phyloP scores from a whole-genome alignment of 2,888 invertebrate genomes.

The Tetramorium bicarinatum region DNA sequence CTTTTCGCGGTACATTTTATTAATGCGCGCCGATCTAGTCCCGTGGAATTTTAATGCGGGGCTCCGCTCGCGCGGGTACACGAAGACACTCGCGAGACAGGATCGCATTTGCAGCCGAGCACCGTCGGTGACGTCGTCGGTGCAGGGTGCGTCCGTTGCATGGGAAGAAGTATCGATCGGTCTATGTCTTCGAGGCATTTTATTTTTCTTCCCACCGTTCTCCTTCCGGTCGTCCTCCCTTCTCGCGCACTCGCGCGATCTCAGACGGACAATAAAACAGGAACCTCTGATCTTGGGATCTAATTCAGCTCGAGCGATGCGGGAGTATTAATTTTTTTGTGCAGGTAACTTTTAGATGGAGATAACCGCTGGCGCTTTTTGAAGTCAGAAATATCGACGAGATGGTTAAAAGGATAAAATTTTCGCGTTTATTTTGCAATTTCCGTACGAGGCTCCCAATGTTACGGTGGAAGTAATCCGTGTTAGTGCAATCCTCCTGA shows the following conservation, averaged over 20 bases:
- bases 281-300: neutral
- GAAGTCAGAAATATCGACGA: neutral
- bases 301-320: neutral
- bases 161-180: slow-evolving; percentile 73
- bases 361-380: slow-evolving; percentile 22
- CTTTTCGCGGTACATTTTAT: slow-evolving; percentile 42
- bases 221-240: slow-evolving; percentile 42
- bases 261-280: slow-evolving; percentile 18
- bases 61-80: slow-evolving; percentile 12
- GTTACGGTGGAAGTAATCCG: slow-evolving; percentile 57
- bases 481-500: slow-evolving; percentile 51
- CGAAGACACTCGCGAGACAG: slow-evolving; percentile 48
- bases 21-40: slow-evolving; percentile 36
- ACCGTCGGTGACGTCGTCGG: slow-evolving; percentile 52
- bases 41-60: slow-evolving; percentile 57
- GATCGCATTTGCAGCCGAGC: slow-evolving; percentile 43
- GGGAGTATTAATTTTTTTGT: neutral
- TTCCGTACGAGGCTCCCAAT: slow-evolving; percentile 21
- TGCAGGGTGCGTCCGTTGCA: slow-evolving; percentile 67
- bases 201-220: slow-evolving; percentile 55
- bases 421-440: slow-evolving; percentile 4
- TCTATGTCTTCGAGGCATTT: slow-evolving; percentile 66
- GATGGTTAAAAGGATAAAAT: neutral
- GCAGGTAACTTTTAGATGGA: neutral
- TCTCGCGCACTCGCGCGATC: slow-evolving; percentile 29